Evolutionary conservation across 2,797 vertebrate genomes (phyloP).

Genomic region (Hemitrygon akajei): DNA sequence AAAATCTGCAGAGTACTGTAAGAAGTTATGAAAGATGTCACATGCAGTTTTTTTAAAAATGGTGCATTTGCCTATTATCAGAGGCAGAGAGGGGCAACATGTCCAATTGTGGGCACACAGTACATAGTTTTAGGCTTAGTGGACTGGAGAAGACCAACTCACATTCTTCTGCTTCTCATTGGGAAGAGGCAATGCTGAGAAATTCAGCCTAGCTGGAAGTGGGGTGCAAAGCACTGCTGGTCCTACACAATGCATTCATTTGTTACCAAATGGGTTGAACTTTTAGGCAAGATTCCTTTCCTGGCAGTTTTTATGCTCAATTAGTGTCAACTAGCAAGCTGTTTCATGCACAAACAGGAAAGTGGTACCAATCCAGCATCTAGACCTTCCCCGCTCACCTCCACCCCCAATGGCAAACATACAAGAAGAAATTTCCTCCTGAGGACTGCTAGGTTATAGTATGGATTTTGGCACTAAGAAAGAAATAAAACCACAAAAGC

Average conservation of each 20-base stretch:
- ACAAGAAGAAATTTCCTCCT: not conserved
- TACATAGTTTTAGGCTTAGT: no score
- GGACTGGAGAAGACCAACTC: not conserved
- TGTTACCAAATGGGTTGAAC: no score
- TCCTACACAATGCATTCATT: no score
- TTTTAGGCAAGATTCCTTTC: not conserved
- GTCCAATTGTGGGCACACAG: no score
- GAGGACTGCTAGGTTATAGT: not conserved
- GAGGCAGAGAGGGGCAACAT: no score
- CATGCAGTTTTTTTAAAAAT: no score
- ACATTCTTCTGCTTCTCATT: not conserved
- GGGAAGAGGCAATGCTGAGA: not conserved
- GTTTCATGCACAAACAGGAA: not conserved
- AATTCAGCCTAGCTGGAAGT: no score
- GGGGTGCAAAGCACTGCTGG: no score
- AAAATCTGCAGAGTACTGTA: not conserved
- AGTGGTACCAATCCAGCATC: not conserved
- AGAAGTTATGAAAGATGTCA: not conserved
- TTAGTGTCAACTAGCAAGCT: no score
- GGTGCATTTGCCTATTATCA: no score
- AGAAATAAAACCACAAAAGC: not conserved
- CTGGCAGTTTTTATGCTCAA: not conserved
- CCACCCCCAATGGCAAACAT: not conserved
- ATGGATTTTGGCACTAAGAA: not conserved
- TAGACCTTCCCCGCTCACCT: not conserved